phyloP scores from a whole-genome alignment of 2,888 invertebrate species.

The Copidosoma aretas region DNA sequence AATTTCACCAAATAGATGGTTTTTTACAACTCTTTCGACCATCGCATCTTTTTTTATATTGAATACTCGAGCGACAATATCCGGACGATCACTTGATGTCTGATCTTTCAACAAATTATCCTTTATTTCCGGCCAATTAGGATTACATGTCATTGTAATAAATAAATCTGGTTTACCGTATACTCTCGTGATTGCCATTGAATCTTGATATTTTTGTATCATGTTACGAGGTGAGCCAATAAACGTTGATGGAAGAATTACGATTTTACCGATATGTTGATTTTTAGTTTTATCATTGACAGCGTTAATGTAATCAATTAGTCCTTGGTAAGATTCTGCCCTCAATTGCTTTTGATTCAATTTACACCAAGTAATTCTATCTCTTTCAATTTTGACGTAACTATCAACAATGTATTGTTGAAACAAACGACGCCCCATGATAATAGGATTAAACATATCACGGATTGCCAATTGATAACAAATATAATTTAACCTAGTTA shows the following conservation, averaged over 20 bases:
- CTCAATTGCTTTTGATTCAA: constrained; percentile 8
- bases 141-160: constrained; percentile 52
- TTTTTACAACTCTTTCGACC: constrained; percentile 31
- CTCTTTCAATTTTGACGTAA: constrained; percentile 10
- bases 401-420: constrained; percentile 40
- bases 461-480: constrained; percentile 11
- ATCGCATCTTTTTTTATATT: constrained; percentile 39
- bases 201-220: no score
- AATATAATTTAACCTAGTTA: constrained; percentile 5
- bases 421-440: constrained; percentile 33
- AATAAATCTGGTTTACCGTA: constrained; percentile 54
- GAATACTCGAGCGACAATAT: constrained; percentile 50
- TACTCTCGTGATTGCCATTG: no score
- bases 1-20: constrained; percentile 38
- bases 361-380: constrained; percentile 23
- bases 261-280: no score
- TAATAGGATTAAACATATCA: constrained; percentile 17
- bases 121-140: constrained; percentile 58
- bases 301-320: constrained; percentile 28
- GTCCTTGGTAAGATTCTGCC: constrained; percentile 35
- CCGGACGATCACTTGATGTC: constrained; percentile 52
- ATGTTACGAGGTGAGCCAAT: no score
- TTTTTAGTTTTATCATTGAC: neutral
- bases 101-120: constrained; percentile 48
- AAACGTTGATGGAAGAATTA: no score